phyloP scores from a whole-genome alignment of 2,797 vertebrate genomes.

The Melanotaenia trifasciata region DNA sequence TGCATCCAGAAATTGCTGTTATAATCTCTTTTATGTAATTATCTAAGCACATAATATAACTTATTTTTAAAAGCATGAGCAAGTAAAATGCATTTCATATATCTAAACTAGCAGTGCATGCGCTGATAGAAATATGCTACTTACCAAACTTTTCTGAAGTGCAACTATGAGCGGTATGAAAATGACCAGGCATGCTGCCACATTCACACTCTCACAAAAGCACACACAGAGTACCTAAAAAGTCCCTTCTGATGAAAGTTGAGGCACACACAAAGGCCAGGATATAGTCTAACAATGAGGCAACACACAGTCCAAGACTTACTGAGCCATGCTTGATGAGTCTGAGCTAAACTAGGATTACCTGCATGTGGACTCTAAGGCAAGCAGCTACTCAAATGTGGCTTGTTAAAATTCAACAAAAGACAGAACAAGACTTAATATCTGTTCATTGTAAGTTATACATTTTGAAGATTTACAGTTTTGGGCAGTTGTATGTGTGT shows the following conservation, averaged over 20 bases:
- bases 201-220: conserved; percentile 12
- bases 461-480: conserved; percentile 48
- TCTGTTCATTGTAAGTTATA: conserved; percentile 13
- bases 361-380: conserved; percentile 48
- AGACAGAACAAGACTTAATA: conserved; percentile 25
- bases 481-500: conserved; percentile 32
- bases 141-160: background rate
- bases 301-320: conserved; percentile 47
- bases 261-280: conserved; percentile 52
- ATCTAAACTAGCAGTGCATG: background rate
- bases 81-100: too few species aligned
- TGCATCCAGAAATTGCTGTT: background rate
- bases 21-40: background rate
- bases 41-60: too few species aligned
- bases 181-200: conserved; percentile 10
- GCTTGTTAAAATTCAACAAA: conserved; percentile 39
- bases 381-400: conserved; percentile 29
- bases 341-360: conserved; percentile 59
- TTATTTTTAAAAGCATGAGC: too few species aligned
- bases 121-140: background rate
- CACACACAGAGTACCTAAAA: conserved; percentile 23
- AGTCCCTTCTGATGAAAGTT: conserved; percentile 56
- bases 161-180: conserved; percentile 31
- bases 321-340: conserved; percentile 52
- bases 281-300: conserved; percentile 64